These are phyloP conservation scores for Clitarchus hookeri DNA, from an alignment of 2,888 invertebrate species.

Conservation along the genomic window DNA sequence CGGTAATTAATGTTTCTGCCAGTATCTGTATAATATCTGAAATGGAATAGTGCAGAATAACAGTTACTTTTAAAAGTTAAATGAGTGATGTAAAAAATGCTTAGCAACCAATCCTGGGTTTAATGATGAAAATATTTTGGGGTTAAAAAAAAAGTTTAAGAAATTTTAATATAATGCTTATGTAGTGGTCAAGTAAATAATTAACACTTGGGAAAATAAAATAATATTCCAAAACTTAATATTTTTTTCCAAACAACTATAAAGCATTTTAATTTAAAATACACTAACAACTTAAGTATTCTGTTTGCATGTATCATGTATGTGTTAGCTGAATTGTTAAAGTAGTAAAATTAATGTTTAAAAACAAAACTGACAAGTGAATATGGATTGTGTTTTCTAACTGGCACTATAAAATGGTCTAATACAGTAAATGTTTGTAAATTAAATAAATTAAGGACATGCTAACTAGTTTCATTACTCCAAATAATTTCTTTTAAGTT, in stretches of 20 bases:
- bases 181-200: too few species aligned
- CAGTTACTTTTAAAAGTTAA: too few species aligned
- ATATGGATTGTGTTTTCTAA: not conserved
- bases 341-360: not conserved
- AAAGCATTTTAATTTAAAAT: not conserved
- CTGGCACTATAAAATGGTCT: not conserved
- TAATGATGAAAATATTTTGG: too few species aligned
- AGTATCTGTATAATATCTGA: too few species aligned
- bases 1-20: too few species aligned
- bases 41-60: too few species aligned
- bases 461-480: not conserved
- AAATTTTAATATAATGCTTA: too few species aligned
- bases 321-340: not conserved
- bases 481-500: not conserved
- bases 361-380: not conserved
- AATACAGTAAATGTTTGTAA: not conserved
- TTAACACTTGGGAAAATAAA: not conserved
- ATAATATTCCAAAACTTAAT: not conserved
- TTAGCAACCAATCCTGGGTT: too few species aligned
- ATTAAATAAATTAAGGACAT: not conserved
- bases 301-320: not conserved
- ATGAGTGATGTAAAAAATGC: too few species aligned
- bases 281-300: not conserved
- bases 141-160: too few species aligned
- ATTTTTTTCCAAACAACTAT: not conserved